Conservation (phyloP, 1,140 invertebrate genomes). For the Penaeus indicus region DNA sequence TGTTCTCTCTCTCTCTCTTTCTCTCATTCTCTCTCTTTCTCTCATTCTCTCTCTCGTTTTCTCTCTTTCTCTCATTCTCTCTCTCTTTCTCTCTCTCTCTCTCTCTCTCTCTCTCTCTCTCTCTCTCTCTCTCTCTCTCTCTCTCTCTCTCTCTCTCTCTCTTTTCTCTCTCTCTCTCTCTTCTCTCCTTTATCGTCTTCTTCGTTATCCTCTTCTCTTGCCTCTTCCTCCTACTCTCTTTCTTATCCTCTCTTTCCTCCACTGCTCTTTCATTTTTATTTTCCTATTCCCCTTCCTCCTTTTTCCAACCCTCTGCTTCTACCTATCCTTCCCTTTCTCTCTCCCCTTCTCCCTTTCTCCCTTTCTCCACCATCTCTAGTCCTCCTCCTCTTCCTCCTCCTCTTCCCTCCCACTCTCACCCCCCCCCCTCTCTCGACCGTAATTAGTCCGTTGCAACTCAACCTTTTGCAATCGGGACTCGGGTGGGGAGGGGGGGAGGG, state of each 20-base stretch:
- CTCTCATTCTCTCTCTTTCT: not conserved
- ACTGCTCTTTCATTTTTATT: not conserved
- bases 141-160: not conserved
- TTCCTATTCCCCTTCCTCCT: not conserved
- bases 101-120: slow-evolving; percentile 16
- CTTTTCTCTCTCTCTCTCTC: not conserved
- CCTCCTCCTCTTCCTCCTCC: not conserved
- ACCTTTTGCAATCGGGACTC: too few species aligned
- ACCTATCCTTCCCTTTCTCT: not conserved
- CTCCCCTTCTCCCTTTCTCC: not conserved
- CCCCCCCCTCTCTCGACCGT: not conserved
- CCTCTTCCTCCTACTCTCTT: not conserved
- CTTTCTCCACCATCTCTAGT: not conserved
- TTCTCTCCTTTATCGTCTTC: not conserved
- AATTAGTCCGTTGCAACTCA: too few species aligned
- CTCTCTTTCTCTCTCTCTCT: not conserved
- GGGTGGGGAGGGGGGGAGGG: too few species aligned
- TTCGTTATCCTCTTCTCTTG: not conserved
- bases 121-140: not conserved
- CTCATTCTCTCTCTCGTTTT: not conserved
- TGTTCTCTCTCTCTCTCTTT: not conserved
- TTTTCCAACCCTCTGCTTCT: not conserved
- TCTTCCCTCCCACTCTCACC: not conserved
- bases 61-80: not conserved
- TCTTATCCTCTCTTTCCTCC: not conserved